Conservation (phyloP, 2,888 invertebrate genomes). For the Pristionchus mayeri region DNA sequence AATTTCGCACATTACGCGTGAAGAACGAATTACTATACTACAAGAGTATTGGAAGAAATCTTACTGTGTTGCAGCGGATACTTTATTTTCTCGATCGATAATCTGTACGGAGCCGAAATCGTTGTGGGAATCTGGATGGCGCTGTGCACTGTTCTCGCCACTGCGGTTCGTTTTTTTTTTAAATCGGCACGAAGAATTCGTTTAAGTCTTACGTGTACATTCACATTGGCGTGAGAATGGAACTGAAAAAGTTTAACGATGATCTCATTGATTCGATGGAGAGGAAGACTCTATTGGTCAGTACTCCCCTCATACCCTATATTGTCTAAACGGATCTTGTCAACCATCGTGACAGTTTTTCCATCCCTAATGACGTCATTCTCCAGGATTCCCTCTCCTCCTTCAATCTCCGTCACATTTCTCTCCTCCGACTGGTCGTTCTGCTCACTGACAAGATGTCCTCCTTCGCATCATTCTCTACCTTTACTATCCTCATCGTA, state of each 20-base stretch:
- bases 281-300: not conserved
- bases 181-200: not conserved
- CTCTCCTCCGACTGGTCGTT: not conserved
- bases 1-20: no score
- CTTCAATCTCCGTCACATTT: not conserved
- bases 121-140: not conserved
- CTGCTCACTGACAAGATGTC: not conserved
- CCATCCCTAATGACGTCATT: not conserved
- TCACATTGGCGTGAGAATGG: not conserved
- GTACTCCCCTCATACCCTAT: no score
- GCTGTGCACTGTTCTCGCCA: not conserved
- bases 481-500: constrained; percentile 12
- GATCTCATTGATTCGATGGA: not conserved
- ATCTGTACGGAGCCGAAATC: constrained; percentile 12
- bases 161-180: not conserved
- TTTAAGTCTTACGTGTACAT: constrained; percentile 12
- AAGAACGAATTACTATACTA: not conserved
- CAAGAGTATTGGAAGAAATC: no score
- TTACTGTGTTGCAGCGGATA: not conserved
- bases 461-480: not conserved
- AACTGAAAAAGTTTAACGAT: not conserved
- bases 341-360: no score
- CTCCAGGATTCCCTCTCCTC: not conserved
- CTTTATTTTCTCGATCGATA: not conserved
- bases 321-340: no score